Conservation (phyloP, 2,888 invertebrate species). For the Netelia melanura region DNA sequence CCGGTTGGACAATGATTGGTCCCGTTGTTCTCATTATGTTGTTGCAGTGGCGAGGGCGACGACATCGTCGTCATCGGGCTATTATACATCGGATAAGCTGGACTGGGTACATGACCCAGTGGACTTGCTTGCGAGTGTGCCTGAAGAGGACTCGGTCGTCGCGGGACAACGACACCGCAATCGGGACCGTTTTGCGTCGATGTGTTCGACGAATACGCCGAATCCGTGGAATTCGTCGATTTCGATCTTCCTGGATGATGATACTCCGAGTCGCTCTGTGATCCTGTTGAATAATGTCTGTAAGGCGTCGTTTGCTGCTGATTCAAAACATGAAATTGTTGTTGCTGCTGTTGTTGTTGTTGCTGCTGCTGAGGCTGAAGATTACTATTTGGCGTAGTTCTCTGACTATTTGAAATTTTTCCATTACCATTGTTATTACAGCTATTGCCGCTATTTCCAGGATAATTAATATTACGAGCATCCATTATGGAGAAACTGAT, state of each 20-base stretch:
- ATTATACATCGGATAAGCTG: conserved; percentile 94
- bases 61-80: conserved; percentile 92
- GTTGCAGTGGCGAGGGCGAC: conserved; percentile 88
- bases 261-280: conserved; percentile 88
- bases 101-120: conserved; percentile 91
- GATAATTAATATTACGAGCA: conserved; percentile 88
- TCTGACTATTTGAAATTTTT: conserved; percentile 76
- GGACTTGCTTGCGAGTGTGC: conserved; percentile 91
- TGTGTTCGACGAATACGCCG: conserved; percentile 87
- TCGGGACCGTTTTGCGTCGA: conserved; percentile 89
- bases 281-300: conserved; percentile 88
- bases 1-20: conserved; percentile 77
- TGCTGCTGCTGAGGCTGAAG: conserved; percentile 81
- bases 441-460: conserved; percentile 85
- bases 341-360: conserved; percentile 75
- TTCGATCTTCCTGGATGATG: conserved; percentile 87
- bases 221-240: conserved; percentile 88
- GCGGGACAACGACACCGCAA: conserved; percentile 88
- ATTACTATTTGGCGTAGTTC: conserved; percentile 76
- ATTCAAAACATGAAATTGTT: conserved; percentile 69
- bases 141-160: conserved; percentile 89
- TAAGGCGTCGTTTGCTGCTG: conserved; percentile 86
- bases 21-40: conserved; percentile 85
- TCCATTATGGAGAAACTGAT: conserved; percentile 92
- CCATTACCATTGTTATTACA: conserved; percentile 73